phyloP scores from a whole-genome alignment of 2,113 vertebrate genomes.

The Eclectus roratus region DNA sequence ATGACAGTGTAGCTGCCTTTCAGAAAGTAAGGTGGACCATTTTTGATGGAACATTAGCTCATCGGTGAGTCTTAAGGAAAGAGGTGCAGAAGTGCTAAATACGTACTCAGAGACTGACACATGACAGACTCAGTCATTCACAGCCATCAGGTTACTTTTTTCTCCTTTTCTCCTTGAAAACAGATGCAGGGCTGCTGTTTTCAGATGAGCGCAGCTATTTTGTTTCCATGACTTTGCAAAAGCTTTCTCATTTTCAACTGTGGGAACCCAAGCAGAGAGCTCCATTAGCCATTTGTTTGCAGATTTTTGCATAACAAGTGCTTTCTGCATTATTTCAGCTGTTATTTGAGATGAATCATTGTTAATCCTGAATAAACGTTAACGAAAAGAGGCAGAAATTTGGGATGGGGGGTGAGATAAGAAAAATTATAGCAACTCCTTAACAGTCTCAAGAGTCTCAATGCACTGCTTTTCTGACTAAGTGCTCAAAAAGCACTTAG shows the following conservation, averaged over 20 bases:
- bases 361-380: not conserved
- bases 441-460: not conserved
- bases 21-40: not conserved
- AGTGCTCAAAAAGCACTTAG: not conserved
- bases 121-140: not conserved
- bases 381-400: not conserved
- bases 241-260: not conserved
- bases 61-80: not conserved
- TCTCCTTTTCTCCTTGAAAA: not conserved
- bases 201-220: not conserved
- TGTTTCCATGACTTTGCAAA: slow-evolving; percentile 28
- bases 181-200: not conserved
- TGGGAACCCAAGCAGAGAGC: not conserved
- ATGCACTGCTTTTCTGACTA: not conserved
- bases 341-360: not conserved
- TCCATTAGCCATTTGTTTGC: not conserved
- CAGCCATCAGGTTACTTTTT: not conserved
- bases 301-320: not conserved
- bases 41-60: not conserved
- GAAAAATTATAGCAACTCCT: not conserved
- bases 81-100: not conserved
- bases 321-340: not conserved
- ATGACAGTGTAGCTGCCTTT: not conserved
- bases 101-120: not conserved
- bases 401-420: not conserved